Conservation (phyloP, 2,888 invertebrate genomes). For the Leucophora obtusa region DNA sequence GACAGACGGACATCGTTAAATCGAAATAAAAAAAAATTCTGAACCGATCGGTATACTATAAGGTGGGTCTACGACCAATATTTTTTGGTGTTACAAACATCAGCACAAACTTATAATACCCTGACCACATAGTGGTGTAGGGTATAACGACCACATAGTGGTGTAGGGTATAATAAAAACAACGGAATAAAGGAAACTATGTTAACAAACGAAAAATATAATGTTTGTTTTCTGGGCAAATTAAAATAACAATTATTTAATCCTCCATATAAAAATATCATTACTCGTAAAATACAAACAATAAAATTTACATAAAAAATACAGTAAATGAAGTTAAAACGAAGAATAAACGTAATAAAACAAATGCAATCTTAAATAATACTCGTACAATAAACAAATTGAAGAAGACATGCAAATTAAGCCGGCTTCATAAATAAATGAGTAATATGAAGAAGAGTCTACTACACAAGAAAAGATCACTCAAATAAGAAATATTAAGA, state of each 20-base stretch:
- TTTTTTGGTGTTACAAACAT: no score
- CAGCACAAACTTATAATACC: no score
- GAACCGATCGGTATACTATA: no score
- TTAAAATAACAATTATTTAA: slow-evolving; percentile 60
- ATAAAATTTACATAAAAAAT: slow-evolving; percentile 38
- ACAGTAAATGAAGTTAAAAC: slow-evolving; percentile 8
- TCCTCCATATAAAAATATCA: slow-evolving; percentile 13
- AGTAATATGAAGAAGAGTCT: slow-evolving; percentile 11
- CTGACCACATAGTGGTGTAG: no score
- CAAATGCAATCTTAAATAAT: slow-evolving; percentile 27
- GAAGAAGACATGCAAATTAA: slow-evolving; percentile 61
- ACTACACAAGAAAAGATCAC: neutral
- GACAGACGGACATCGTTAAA: no score
- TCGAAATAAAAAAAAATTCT: no score
- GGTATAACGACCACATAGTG: no score
- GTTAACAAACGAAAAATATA: slow-evolving; percentile 32
- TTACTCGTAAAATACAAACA: slow-evolving; percentile 32
- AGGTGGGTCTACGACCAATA: no score
- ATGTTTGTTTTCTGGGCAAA: slow-evolving; percentile 46
- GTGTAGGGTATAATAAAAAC: slow-evolving; percentile 35
- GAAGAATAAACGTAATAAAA: slow-evolving; percentile 30
- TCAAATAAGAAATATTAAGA: neutral
- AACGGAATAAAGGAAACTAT: slow-evolving; percentile 51
- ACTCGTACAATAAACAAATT: slow-evolving; percentile 46
- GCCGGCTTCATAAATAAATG: slow-evolving; percentile 59